phyloP scores from a whole-genome alignment of 2,113 vertebrate species.

The Cheirogaleus medius region DNA sequence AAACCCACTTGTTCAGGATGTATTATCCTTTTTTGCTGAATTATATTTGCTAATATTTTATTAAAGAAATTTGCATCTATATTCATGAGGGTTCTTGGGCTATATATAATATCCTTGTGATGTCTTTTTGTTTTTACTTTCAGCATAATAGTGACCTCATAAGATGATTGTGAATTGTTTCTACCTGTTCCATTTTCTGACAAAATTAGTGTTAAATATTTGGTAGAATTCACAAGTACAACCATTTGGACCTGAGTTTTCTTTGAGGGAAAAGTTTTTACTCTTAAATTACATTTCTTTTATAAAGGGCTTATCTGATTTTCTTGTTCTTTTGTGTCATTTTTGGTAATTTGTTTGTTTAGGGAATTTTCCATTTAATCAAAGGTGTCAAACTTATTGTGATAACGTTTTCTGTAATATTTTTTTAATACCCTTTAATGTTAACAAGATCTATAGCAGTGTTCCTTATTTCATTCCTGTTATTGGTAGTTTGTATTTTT shows the following conservation, averaged over 20 bases:
- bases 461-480: not conserved
- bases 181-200: not conserved
- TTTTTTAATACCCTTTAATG: not conserved
- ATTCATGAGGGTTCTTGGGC: not conserved
- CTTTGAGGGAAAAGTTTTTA: not conserved
- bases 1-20: not conserved
- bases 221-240: not conserved
- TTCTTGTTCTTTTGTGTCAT: not conserved
- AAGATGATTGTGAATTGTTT: not conserved
- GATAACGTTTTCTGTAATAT: not conserved
- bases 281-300: not conserved
- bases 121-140: not conserved
- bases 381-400: not conserved
- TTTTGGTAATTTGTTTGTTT: not conserved
- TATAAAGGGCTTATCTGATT: not conserved
- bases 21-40: not conserved
- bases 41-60: not conserved
- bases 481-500: not conserved
- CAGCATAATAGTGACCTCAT: not conserved
- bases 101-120: not conserved
- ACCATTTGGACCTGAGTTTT: not conserved
- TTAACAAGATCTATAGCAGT: not conserved
- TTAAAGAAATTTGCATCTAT: not conserved
- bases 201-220: not conserved
- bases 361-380: not conserved